Evolutionary conservation across 1,140 invertebrate species (phyloP).

Genomic region (Agrilus planipennis): DNA sequence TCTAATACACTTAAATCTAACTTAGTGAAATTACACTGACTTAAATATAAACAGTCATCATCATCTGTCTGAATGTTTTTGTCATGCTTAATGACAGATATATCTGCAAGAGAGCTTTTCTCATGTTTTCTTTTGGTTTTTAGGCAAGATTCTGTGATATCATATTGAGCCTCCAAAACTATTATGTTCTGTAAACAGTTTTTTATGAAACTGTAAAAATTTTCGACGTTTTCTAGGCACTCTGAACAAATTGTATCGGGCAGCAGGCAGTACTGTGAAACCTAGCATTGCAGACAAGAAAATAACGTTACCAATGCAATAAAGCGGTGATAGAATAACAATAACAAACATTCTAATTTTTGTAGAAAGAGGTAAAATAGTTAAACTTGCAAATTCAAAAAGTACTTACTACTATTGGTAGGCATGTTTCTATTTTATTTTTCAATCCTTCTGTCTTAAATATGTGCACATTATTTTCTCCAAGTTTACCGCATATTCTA

Average conservation of each 20-base stretch:
- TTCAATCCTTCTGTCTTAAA: conserved; percentile 30
- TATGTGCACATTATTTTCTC: conserved; percentile 21
- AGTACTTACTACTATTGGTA: conserved; percentile 29
- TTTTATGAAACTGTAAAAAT: conserved; percentile 29
- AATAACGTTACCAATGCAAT: conserved; percentile 6
- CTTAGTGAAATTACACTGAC: neutral
- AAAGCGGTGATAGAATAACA: neutral
- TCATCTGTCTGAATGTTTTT: conserved; percentile 24
- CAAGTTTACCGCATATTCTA: conserved; percentile 25
- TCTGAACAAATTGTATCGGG: conserved; percentile 29
- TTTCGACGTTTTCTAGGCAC: conserved; percentile 24
- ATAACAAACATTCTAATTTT: neutral
- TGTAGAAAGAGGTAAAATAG: neutral
- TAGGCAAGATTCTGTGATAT: conserved; percentile 25
- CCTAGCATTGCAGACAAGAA: conserved; percentile 18
- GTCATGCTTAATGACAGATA: conserved; percentile 9
- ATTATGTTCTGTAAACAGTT: conserved; percentile 29
- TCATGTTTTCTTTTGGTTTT: conserved; percentile 26
- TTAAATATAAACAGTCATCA: conserved; percentile 2
- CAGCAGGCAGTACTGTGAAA: conserved; percentile 25
- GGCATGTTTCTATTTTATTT: conserved; percentile 32
- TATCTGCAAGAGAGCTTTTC: conserved; percentile 17
- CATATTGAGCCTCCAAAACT: conserved; percentile 28
- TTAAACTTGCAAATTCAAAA: neutral
- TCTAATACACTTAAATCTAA: neutral